Conservation (phyloP, 2,113 vertebrate genomes). For the Halcyon senegalensis region DNA sequence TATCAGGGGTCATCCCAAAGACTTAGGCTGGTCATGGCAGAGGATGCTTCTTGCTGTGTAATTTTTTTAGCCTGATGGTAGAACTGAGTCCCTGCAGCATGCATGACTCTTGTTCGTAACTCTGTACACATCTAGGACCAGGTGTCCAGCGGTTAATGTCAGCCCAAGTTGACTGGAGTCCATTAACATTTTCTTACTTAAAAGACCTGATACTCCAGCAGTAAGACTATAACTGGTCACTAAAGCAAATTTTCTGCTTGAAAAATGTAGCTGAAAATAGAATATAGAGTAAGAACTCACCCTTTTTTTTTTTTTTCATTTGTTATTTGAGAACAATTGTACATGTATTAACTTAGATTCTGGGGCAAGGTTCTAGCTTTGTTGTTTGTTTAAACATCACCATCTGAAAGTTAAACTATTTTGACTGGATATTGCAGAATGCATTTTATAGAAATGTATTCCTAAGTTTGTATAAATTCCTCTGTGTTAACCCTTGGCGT, state of each 20-base stretch:
- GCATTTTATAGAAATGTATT: background rate
- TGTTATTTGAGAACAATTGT: background rate
- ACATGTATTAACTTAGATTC: background rate
- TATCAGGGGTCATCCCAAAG: too few species aligned
- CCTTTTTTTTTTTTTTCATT: background rate
- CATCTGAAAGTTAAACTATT: background rate
- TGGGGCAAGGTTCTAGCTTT: background rate
- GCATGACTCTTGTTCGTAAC: background rate
- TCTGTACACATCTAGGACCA: background rate
- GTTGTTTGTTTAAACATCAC: background rate
- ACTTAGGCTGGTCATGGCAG: too few species aligned
- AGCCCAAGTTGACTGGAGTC: background rate
- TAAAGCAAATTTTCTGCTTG: background rate
- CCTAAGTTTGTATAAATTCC: background rate
- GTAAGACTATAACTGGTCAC: background rate
- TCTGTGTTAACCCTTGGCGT: background rate
- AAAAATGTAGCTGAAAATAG: background rate
- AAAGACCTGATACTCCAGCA: background rate
- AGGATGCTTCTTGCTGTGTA: too few species aligned
- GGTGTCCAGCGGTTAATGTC: background rate
- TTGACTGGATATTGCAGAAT: background rate
- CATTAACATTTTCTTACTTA: background rate
- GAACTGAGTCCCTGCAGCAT: too few species aligned
- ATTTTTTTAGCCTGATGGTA: too few species aligned
- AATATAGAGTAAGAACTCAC: background rate